phyloP scores from a whole-genome alignment of 2,888 invertebrate species.

The Conus canariensis region DNA sequence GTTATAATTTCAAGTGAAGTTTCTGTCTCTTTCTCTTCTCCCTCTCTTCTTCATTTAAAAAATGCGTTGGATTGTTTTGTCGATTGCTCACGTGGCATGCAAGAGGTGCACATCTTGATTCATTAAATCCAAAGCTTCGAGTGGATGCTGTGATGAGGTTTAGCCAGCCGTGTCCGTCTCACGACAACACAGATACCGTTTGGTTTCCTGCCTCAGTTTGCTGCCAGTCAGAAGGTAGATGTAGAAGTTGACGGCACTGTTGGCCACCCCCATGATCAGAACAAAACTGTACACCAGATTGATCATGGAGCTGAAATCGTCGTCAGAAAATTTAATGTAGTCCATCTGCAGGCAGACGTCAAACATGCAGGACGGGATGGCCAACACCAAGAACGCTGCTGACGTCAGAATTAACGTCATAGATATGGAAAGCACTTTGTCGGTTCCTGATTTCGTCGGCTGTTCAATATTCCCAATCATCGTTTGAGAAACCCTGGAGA shows the following conservation, averaged over 20 bases:
- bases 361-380: not conserved
- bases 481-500: not conserved
- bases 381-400: not conserved
- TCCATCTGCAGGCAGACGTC: not conserved
- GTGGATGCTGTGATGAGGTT: too few relatives aligned
- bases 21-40: too few relatives aligned
- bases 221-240: not conserved
- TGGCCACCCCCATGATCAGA: not conserved
- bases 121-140: too few relatives aligned
- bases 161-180: not conserved
- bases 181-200: not conserved
- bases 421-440: not conserved
- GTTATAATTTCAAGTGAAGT: too few relatives aligned
- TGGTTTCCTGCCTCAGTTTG: not conserved
- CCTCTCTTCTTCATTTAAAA: too few relatives aligned
- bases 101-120: too few relatives aligned
- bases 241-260: not conserved
- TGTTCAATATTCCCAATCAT: not conserved
- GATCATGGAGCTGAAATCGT: not conserved
- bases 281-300: not conserved
- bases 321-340: not conserved
- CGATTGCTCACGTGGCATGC: too few relatives aligned
- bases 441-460: not conserved
- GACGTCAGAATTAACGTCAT: not conserved
- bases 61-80: too few relatives aligned